Percentiles rank a stretch among this genome's conserved stretches.
Evolutionary conservation across 2,113 vertebrate species (phyloP).

Genomic region (Rhineura floridana): DNA sequence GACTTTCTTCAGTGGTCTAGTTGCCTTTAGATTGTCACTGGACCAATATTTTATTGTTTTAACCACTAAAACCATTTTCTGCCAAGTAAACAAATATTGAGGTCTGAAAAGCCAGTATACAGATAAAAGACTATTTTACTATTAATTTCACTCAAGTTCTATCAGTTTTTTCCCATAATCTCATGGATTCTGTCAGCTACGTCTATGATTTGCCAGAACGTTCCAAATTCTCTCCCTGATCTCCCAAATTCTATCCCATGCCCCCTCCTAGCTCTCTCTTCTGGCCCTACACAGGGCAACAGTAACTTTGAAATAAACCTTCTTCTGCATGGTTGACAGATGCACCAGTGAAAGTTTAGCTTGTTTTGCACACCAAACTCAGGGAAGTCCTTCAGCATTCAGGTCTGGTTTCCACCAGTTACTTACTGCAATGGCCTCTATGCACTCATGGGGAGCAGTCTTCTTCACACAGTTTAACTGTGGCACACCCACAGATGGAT

Average conservation of each 20-base stretch:
- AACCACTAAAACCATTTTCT: neutral
- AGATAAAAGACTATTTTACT: neutral
- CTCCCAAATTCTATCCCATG: neutral
- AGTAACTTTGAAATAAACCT: neutral
- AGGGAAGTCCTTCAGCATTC: neutral
- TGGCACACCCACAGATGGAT: neutral
- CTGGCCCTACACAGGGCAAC: neutral
- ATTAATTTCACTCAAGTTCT: neutral
- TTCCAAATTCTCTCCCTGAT: neutral
- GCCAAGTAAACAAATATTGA: neutral
- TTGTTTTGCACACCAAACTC: neutral
- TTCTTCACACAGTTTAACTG: conserved; percentile 64
- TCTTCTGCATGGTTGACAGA: neutral
- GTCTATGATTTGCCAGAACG: neutral
- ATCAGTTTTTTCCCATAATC: neutral
- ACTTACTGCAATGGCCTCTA: conserved; percentile 75
- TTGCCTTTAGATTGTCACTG: neutral
- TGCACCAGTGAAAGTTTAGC: neutral
- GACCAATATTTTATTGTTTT: neutral
- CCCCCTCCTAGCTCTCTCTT: neutral
- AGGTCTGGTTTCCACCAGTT: neutral
- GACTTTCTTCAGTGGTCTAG: neutral
- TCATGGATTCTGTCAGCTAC: neutral
- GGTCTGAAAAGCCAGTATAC: neutral
- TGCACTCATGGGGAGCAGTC: conserved; percentile 54